phyloP scores from a whole-genome alignment of 2,113 vertebrate species.

The Aptenodytes patagonicus region DNA sequence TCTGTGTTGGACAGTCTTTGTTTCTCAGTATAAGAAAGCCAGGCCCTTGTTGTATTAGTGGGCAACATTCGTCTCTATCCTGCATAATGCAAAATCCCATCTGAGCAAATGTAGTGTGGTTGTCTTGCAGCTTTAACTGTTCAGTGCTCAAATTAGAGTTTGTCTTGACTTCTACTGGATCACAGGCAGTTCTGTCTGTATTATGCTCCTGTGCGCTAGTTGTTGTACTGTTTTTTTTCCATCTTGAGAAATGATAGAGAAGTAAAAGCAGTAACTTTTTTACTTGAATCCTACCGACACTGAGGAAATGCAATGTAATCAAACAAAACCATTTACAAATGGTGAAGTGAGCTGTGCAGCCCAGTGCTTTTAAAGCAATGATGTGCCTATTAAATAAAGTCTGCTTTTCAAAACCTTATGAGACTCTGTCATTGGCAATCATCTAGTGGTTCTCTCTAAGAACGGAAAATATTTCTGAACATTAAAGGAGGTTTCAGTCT shows the following conservation, averaged over 20 bases:
- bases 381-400: slow-evolving; percentile 56
- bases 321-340: slow-evolving; percentile 55
- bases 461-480: neutral
- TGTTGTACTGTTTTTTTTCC: neutral
- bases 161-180: neutral
- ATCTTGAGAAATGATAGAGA: slow-evolving; percentile 49
- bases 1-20: neutral
- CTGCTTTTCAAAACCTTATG: slow-evolving; percentile 53
- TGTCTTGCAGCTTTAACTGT: slow-evolving; percentile 32
- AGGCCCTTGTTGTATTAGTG: neutral
- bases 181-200: neutral
- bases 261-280: slow-evolving; percentile 61
- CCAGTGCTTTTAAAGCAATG: slow-evolving; percentile 55
- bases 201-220: neutral
- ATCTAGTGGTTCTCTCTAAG: neutral
- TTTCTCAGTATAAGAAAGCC: neutral
- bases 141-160: neutral
- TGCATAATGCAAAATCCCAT: neutral
- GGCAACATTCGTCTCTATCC: neutral
- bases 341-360: slow-evolving; percentile 47
- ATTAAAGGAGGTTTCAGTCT: neutral
- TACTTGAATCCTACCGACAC: slow-evolving; percentile 56
- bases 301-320: slow-evolving; percentile 54
- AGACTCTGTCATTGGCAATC: slow-evolving; percentile 3
- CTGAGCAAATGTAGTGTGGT: neutral